Evolutionary conservation across 1,140 invertebrate genomes (phyloP).

Genomic region (Drosophila hydei): DNA sequence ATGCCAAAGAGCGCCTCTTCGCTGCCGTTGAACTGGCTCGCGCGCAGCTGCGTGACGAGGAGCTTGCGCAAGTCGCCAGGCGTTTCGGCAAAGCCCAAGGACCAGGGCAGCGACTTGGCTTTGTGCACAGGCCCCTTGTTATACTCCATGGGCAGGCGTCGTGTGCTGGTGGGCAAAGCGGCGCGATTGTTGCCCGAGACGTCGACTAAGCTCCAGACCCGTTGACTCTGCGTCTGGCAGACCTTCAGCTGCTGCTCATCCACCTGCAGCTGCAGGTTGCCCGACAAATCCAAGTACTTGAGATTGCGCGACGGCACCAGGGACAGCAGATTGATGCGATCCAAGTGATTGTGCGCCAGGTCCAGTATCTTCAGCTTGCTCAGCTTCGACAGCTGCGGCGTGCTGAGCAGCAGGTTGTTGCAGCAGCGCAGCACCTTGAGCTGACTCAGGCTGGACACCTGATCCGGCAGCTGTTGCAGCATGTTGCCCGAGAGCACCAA

Average conservation of each 20-base stretch:
- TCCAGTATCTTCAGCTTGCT: slow-evolving; percentile 91
- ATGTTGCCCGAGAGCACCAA: slow-evolving; percentile 92
- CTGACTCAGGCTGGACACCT: slow-evolving; percentile 89
- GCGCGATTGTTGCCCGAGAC: slow-evolving; percentile 91
- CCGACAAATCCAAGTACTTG: slow-evolving; percentile 93
- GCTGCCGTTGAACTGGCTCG: slow-evolving; percentile 87
- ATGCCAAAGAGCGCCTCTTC: slow-evolving; percentile 92
- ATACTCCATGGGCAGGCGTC: background rate
- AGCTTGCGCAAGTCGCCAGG: slow-evolving; percentile 89
- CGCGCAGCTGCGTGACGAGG: slow-evolving; percentile 90
- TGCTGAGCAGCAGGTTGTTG: slow-evolving; percentile 90
- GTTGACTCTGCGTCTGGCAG: slow-evolving; percentile 88
- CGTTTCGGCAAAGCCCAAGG: slow-evolving; percentile 93
- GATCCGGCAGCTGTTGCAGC: slow-evolving; percentile 90
- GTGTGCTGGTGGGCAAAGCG: slow-evolving; percentile 86
- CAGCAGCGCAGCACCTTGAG: slow-evolving; percentile 91
- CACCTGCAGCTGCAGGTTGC: slow-evolving; percentile 91
- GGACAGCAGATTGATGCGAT: slow-evolving; percentile 89
- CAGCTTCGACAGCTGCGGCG: slow-evolving; percentile 90
- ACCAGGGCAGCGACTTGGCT: slow-evolving; percentile 88
- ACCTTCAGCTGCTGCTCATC: slow-evolving; percentile 92
- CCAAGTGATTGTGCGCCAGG: slow-evolving; percentile 92
- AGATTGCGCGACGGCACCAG: slow-evolving; percentile 90
- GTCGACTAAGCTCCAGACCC: slow-evolving; percentile 92
- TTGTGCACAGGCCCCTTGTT: slow-evolving; percentile 83